Evolutionary conservation across 2,113 vertebrate genomes (phyloP).

Genomic region (Steatornis caripensis): DNA sequence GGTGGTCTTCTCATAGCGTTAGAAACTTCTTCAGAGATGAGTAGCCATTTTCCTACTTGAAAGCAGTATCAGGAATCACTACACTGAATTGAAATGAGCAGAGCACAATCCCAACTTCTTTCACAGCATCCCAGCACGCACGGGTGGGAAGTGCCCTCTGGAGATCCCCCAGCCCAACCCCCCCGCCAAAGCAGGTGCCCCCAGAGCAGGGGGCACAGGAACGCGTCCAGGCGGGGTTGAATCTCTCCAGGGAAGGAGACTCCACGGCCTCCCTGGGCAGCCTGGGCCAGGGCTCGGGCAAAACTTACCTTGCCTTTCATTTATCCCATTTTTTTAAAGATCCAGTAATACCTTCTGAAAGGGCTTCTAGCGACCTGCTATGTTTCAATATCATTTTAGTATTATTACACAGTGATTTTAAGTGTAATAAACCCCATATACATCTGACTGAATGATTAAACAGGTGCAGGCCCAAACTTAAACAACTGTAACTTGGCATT

Average conservation of each 20-base stretch:
- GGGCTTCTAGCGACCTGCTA: neutral
- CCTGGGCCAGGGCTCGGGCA: too few species aligned
- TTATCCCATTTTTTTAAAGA: neutral
- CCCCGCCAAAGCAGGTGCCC: too few species aligned
- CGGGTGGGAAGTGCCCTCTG: too few species aligned
- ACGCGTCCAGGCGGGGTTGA: too few species aligned
- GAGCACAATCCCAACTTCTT: neutral
- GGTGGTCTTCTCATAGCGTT: neutral
- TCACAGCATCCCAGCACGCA: too few species aligned
- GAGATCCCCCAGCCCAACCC: too few species aligned
- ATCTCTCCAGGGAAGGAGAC: too few species aligned
- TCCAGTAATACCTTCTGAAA: slow-evolving; percentile 32
- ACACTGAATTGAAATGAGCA: neutral
- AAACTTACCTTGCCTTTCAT: too few species aligned
- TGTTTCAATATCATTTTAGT: slow-evolving; percentile 21
- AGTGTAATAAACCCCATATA: neutral
- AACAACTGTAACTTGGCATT: slow-evolving; percentile 34
- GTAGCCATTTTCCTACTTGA: neutral
- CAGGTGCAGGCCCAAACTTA: neutral
- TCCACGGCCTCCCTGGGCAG: too few species aligned
- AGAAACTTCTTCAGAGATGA: neutral
- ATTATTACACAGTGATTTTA: slow-evolving; percentile 23
- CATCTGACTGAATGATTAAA: slow-evolving; percentile 48
- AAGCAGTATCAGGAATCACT: neutral
- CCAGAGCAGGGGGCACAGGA: too few species aligned